A percentile compares a stretch with the other conserved stretches of the same genome.
phyloP scores from a whole-genome alignment of 1,140 invertebrate genomes.

The Bombus difficillimus region DNA sequence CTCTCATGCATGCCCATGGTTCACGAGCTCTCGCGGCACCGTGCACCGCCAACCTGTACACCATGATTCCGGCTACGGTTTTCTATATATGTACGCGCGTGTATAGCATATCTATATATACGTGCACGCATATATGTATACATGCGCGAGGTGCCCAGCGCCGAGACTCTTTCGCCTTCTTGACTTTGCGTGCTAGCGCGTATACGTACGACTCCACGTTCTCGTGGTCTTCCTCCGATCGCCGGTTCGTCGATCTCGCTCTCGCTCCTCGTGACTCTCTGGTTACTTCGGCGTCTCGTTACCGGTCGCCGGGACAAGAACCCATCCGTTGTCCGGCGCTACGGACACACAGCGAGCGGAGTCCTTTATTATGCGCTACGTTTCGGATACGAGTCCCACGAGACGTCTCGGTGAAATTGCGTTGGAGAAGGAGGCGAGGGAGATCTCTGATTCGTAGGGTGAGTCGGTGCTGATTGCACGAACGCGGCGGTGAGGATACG shows the following conservation, averaged over 20 bases:
- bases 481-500: neutral
- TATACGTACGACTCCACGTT: neutral
- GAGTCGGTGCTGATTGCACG: neutral
- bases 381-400: conserved; percentile 34
- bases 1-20: conserved; percentile 21
- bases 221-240: neutral
- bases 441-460: neutral
- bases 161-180: conserved; percentile 51
- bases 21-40: conserved; percentile 30
- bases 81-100: conserved; percentile 15
- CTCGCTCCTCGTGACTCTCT: conserved; percentile 41
- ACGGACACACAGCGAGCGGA: conserved; percentile 33
- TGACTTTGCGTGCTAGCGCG: conserved; percentile 57
- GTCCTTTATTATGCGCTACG: conserved; percentile 37
- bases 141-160: neutral
- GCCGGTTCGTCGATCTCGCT: neutral
- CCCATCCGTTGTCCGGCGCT: conserved; percentile 63
- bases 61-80: conserved; percentile 70
- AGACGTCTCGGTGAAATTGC: conserved; percentile 36
- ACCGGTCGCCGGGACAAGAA: conserved; percentile 68
- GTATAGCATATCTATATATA: neutral
- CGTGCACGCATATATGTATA: neutral
- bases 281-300: conserved; percentile 65
- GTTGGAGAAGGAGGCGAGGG: neutral
- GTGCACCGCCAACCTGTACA: conserved; percentile 68